Base-by-base conservation (phyloP, 2,797 vertebrate species). In the Cottoperca gobio region DNA sequence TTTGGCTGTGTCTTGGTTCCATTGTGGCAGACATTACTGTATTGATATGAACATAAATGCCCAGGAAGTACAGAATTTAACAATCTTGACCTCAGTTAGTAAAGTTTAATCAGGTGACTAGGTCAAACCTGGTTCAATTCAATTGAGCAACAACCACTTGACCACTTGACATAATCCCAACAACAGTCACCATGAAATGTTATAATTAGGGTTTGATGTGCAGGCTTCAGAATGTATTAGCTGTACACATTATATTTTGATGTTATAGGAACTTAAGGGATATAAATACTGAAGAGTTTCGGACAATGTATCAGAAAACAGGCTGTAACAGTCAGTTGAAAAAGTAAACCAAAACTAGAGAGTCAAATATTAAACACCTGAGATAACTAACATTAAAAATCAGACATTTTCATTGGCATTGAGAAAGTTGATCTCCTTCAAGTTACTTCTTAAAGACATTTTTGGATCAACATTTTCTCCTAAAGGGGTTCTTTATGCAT, bases 151-250 rank as follows among this genome's bases (percentile, higher is more conserved):
- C 28, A 33, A 33, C 31, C 31, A 33, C 8, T 33, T 33, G 7
- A 33, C n/a, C n/a, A n/a, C n/a, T n/a, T n/a, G 23, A 52, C 10
- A 42, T 12, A n/a, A 40, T 14, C 26, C 5, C n/a, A 16, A 21
- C 17, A 72, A 50, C 21, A 54, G 13, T 4, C 35, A 2, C 50
- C 74, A 76, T 73, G 3, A 53, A 64, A 69, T n/a, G 17, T 19
- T 57, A 50, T 33, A 37, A 76, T 78, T 72, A 35, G 13, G 3
- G 6, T 50, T 53, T 64, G 57, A 81, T 60, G 45, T 43, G 55
- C n/a, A 23, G 26, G 33, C 52, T 61, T 70, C 60, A 61, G 8
- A 19, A 28, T 78, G 60, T 48, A 48, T 62, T 59, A 63, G 21
- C 50, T 40, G 21, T 49, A 76, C 37, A 74, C 23, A 21, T 59